Evolutionary conservation across 2,797 vertebrate genomes (phyloP).

Genomic region (Erpetoichthys calabaricus): DNA sequence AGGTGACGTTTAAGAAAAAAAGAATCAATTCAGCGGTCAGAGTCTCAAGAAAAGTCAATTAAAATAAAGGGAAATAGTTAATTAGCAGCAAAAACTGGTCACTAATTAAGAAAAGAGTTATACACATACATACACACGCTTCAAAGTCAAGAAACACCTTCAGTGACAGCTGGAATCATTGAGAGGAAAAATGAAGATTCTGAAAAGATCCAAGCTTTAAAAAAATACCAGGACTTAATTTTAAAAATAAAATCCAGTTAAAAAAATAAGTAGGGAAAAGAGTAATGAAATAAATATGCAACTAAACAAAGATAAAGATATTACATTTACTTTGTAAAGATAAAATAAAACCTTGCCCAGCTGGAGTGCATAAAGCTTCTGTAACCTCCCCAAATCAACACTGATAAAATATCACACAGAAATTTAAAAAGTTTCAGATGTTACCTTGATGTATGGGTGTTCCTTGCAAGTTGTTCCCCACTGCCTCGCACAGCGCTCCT

Average conservation of each 20-base stretch:
- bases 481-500: conserved; percentile 87
- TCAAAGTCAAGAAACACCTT: no score
- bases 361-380: conserved; percentile 12
- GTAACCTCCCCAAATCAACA: conserved; percentile 14
- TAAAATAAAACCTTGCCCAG: conserved; percentile 5
- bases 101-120: no score
- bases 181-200: no score
- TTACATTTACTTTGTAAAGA: conserved; percentile 14
- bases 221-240: not conserved
- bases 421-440: conserved; percentile 1
- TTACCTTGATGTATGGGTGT: conserved; percentile 96
- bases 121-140: no score
- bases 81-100: no score
- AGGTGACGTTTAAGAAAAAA: no score
- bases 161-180: no score
- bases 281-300: conserved; percentile 40
- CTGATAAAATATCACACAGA: conserved; percentile 21
- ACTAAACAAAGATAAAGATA: conserved; percentile 30
- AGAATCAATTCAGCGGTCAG: no score
- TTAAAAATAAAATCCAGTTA: conserved; percentile 15
- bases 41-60: no score
- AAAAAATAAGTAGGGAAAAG: conserved; percentile 16
- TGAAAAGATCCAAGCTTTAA: not conserved
- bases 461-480: conserved; percentile 92
- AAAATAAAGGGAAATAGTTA: no score